Evolutionary conservation across 2,113 vertebrate genomes (phyloP), one percentile per base, ranked within the genome.

Genomic region (Dipodomys stephensi): DNA sequence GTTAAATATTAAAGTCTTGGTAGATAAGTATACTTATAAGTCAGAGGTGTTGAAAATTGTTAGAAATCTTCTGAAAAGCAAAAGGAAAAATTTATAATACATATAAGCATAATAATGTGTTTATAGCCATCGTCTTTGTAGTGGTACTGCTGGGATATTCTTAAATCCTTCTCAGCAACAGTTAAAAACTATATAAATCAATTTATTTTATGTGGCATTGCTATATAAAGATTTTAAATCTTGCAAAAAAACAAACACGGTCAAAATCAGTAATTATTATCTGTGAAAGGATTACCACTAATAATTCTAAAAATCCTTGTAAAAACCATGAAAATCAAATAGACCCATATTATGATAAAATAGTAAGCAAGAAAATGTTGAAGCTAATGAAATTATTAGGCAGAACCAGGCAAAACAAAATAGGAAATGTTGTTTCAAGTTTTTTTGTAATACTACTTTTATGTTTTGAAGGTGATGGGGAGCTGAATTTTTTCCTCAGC

Each of bases 341-440:
- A 39, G 32, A 35, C 23, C 23, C 27, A 53, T 20, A 30, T 69
- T 53, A 84, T 39, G 25, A 39, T 64, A 89, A 84, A 72, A 46
- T 39, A 82, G 57, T 83, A 86, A 83, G 18, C 32, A 81, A n/a
- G 57, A 95, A 95, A 96, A 64, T 28, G 6, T 53, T 65, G 49
- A 84, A 78, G 77, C 9, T 60, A 25, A n/a, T 25, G 76, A 89
- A 62, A 23, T 73, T 57, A 77, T 78, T 64, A 83, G 53, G 49
- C 19, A 77, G 68, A 84, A 67, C 32, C 28, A 94, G 78, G 9
- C 11, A 82, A 94, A 85, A 64, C 39, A 71, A 85, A 27, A 39
- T 0, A 65, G 9, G 46, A 22, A 93, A 92, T 46, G 39, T 89
- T 72, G 53, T 87, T 92, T 57, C 18, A 72, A 76, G 4, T 49